These are phyloP conservation scores for Delia radicum DNA, from an alignment of 1,140 invertebrate species.

Conservation along the genomic window DNA sequence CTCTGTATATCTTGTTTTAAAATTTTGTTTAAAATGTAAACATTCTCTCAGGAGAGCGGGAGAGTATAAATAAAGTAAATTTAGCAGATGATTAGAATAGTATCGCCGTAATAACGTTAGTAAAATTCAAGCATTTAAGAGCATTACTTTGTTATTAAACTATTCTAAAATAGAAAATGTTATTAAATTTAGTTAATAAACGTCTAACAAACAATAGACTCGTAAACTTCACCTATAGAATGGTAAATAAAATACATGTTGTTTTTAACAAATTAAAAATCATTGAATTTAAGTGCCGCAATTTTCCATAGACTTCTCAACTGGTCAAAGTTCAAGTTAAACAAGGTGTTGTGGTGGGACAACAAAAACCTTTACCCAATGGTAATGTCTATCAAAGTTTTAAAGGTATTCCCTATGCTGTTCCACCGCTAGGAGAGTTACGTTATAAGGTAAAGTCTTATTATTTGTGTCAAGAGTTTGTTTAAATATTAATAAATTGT, in stretches of 20 bases:
- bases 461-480: background rate
- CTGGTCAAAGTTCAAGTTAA: conserved; percentile 45
- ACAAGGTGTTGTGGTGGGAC: conserved; percentile 45
- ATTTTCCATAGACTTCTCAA: background rate
- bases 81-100: too few relatives aligned
- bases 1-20: too few relatives aligned
- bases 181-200: background rate
- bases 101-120: too few relatives aligned
- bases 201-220: background rate
- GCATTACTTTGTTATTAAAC: too few relatives aligned
- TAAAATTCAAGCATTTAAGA: too few relatives aligned
- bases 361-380: conserved; percentile 39
- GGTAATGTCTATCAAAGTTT: conserved; percentile 58
- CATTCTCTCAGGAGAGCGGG: too few relatives aligned
- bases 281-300: too few relatives aligned
- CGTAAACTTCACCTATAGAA: too few relatives aligned
- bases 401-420: conserved; percentile 58
- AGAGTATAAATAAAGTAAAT: too few relatives aligned
- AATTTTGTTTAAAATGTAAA: too few relatives aligned
- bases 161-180: too few relatives aligned
- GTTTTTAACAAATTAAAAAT: background rate
- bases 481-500: background rate
- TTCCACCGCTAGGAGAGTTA: conserved; percentile 58
- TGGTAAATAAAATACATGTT: conserved; percentile 4
- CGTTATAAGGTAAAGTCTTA: conserved; percentile 59